Percentiles rank a stretch among this genome's conserved stretches.
Evolutionary conservation across 1,140 invertebrate genomes (phyloP).

Genomic region (Cotesia typhae): DNA sequence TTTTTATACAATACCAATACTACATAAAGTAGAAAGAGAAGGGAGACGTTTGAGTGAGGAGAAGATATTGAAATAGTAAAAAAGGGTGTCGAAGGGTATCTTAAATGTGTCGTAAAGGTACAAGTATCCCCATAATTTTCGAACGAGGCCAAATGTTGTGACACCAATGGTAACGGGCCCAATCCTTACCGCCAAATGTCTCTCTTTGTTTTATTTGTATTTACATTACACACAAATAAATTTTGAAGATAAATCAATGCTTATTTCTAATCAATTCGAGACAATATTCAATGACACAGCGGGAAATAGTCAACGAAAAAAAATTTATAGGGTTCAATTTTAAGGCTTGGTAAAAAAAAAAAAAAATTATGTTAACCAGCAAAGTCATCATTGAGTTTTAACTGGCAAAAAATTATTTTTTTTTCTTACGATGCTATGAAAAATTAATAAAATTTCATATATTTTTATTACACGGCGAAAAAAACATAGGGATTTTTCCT

Average conservation of each 20-base stretch:
- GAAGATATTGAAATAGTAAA: constrained; percentile 22
- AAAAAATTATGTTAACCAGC: no score
- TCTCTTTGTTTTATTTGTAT: constrained; percentile 10
- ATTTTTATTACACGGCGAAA: neutral
- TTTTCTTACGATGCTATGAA: neutral
- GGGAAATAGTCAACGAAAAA: no score
- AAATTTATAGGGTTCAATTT: no score
- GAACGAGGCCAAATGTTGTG: constrained; percentile 31
- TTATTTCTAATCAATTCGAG: no score
- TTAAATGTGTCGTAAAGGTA: constrained; percentile 20
- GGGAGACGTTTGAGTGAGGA: neutral
- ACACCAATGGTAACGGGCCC: constrained; percentile 29
- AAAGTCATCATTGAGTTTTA: no score
- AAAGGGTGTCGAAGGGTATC: constrained; percentile 34
- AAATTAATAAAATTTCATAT: neutral
- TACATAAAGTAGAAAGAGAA: neutral
- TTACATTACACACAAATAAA: no score
- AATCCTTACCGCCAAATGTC: constrained; percentile 23
- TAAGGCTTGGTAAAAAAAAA: no score
- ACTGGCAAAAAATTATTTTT: constrained; percentile 4
- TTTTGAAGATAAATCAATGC: no score
- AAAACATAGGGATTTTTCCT: no score
- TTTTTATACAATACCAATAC: constrained; percentile 17
- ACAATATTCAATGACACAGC: no score
- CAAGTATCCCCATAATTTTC: constrained; percentile 28